Conservation (phyloP, 2,113 vertebrate species). For the Fulica atra region DNA sequence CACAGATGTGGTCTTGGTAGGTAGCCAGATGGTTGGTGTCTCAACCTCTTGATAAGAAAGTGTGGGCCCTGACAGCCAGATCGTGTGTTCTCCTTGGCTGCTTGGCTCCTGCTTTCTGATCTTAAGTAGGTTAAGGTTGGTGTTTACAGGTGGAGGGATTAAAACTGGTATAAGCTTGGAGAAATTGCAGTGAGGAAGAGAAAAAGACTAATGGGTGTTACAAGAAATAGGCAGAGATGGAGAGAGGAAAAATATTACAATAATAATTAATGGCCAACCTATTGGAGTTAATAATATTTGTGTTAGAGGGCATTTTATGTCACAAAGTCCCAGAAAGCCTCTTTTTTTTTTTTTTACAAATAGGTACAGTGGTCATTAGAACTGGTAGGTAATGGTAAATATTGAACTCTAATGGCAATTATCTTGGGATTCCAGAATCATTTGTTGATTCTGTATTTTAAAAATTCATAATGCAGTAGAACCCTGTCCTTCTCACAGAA, state of each 20-base stretch:
- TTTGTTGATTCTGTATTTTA: neutral
- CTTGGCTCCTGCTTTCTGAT: neutral
- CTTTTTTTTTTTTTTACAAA: neutral
- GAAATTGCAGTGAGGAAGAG: neutral
- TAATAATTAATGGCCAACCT: neutral
- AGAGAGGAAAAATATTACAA: neutral
- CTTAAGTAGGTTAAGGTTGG: neutral
- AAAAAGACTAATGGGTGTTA: neutral
- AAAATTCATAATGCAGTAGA: neutral
- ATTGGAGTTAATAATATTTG: neutral
- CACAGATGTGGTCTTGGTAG: rapidly evolving
- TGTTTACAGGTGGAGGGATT: neutral
- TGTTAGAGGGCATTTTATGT: neutral
- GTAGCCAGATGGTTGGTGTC: neutral
- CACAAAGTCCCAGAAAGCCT: neutral
- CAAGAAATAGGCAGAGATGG: neutral
- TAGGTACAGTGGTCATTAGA: neutral
- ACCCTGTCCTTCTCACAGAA: neutral
- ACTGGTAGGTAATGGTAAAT: neutral
- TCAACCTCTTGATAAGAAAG: neutral
- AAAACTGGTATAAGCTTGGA: neutral
- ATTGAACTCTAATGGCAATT: neutral
- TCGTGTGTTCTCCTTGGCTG: neutral
- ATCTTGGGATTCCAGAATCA: neutral
- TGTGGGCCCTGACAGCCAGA: neutral